Conservation (phyloP, 2,888 invertebrate genomes). For the Tetragnatha montana region DNA sequence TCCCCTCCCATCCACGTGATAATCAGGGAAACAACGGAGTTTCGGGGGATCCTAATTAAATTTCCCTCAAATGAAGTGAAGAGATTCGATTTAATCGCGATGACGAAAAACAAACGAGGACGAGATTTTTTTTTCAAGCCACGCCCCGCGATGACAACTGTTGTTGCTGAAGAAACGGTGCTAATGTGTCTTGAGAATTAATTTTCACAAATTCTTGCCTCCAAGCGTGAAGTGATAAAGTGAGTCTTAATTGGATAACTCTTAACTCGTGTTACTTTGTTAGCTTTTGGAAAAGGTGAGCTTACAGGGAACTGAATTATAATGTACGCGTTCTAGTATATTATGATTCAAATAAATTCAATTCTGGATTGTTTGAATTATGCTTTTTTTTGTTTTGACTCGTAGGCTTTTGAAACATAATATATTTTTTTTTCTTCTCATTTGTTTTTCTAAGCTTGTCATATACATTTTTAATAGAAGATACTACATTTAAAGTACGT, state of each 20-base stretch:
- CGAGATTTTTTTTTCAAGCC: neutral
- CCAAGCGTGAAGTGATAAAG: neutral
- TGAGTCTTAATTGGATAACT: neutral
- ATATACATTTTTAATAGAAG: no score
- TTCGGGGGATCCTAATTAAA: conserved; percentile 50
- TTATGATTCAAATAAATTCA: no score
- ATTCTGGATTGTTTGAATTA: no score
- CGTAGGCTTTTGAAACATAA: no score
- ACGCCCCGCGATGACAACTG: conserved; percentile 10
- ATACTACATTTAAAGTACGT: no score
- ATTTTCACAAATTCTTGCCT: neutral
- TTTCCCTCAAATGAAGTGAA: conserved; percentile 20
- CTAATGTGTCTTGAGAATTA: neutral
- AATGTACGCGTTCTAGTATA: neutral
- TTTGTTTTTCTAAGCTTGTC: no score
- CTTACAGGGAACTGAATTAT: neutral
- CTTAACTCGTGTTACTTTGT: neutral
- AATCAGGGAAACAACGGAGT: neutral
- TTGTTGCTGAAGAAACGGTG: neutral
- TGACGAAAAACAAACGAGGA: conserved; percentile 8
- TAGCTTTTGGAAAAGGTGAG: neutral
- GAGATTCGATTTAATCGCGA: conserved; percentile 17
- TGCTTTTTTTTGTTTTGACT: no score
- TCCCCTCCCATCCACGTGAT: neutral
- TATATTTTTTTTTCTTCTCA: no score